A percentile compares a stretch with the other conserved stretches of the same genome.
phyloP scores from a whole-genome alignment of 2,888 invertebrate genomes.

The Plagodis pulveraria region DNA sequence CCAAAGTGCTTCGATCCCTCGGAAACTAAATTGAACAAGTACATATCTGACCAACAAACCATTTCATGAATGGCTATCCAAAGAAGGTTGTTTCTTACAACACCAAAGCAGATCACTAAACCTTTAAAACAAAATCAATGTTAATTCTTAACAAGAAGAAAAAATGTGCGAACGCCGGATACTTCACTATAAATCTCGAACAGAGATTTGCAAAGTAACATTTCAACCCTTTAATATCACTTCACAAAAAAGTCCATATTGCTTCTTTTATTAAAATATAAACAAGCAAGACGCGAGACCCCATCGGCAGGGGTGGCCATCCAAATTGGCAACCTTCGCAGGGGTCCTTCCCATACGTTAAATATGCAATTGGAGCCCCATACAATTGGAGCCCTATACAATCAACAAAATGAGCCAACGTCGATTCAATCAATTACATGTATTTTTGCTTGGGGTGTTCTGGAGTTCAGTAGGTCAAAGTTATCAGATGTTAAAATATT shows the following conservation, averaged over 20 bases:
- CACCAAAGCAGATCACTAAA: too few species aligned
- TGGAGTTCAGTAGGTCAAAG: slow-evolving; percentile 66
- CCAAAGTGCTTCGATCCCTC: too few species aligned
- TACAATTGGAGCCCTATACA: slow-evolving; percentile 77
- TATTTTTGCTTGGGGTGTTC: slow-evolving; percentile 66
- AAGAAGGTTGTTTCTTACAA: too few species aligned
- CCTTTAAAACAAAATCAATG: too few species aligned
- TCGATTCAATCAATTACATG: slow-evolving; percentile 80
- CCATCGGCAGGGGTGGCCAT: slow-evolving; percentile 54
- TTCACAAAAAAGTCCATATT: slow-evolving; percentile 41
- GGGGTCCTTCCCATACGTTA: slow-evolving; percentile 80
- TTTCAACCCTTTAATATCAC: slow-evolving; percentile 20
- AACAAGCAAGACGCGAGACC: slow-evolving; percentile 59
- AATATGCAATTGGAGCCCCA: slow-evolving; percentile 79
- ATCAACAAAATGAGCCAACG: slow-evolving; percentile 79
- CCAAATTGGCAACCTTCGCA: slow-evolving; percentile 78
- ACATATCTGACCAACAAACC: too few species aligned
- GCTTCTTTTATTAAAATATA: slow-evolving; percentile 68
- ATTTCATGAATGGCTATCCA: too few species aligned
- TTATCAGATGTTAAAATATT: slow-evolving; percentile 9
- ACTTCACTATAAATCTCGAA: slow-evolving; percentile 1
- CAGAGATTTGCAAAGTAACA: slow-evolving; percentile 7
- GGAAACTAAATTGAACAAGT: too few species aligned
- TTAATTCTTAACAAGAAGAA: too few species aligned
- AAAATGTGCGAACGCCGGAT: too few species aligned